Evolutionary conservation across 2,797 vertebrate genomes (phyloP).

Genomic region (Clarias laeviceps): DNA sequence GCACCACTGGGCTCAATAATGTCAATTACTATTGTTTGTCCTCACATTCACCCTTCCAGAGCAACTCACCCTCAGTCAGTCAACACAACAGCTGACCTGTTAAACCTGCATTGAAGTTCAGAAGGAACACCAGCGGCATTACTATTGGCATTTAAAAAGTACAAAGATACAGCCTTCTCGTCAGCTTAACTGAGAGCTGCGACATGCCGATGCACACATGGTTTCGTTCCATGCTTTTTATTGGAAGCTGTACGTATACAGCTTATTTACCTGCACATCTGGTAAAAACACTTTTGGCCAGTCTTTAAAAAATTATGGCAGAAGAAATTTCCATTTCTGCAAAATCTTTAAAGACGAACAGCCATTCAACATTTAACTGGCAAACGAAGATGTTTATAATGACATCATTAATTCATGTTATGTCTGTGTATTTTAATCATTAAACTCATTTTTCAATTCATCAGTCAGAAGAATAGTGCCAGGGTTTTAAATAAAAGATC

Average conservation of each 20-base stretch:
- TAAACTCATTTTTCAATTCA: slow-evolving; percentile 25
- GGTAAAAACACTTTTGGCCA: neutral
- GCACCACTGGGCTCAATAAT: slow-evolving; percentile 51
- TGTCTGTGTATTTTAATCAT: slow-evolving; percentile 20
- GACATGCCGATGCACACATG: slow-evolving; percentile 29
- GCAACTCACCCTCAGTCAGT: slow-evolving; percentile 40
- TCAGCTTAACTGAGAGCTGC: slow-evolving; percentile 17
- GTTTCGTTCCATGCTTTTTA: slow-evolving; percentile 18
- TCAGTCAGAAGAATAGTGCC: slow-evolving; percentile 4
- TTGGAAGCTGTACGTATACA: slow-evolving; percentile 8
- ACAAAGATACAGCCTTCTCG: slow-evolving; percentile 22
- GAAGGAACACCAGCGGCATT: slow-evolving; percentile 14
- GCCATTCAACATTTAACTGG: slow-evolving; percentile 26
- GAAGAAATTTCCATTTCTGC: neutral
- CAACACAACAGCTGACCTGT: slow-evolving; percentile 27
- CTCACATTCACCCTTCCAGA: slow-evolving; percentile 36
- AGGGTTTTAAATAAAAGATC: neutral
- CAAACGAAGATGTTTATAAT: slow-evolving; percentile 45
- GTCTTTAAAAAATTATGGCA: neutral
- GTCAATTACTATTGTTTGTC: slow-evolving; percentile 41
- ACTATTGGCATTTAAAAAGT: slow-evolving; percentile 4
- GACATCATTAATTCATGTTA: slow-evolving; percentile 38
- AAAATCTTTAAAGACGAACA: slow-evolving; percentile 4
- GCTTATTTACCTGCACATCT: neutral
- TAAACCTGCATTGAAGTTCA: slow-evolving; percentile 2